Percentiles rank a stretch among this genome's conserved stretches.
These are phyloP conservation scores for Parauchenoglanis ngamensis DNA, from an alignment of 2,797 vertebrate genomes.

Conservation along the genomic window DNA sequence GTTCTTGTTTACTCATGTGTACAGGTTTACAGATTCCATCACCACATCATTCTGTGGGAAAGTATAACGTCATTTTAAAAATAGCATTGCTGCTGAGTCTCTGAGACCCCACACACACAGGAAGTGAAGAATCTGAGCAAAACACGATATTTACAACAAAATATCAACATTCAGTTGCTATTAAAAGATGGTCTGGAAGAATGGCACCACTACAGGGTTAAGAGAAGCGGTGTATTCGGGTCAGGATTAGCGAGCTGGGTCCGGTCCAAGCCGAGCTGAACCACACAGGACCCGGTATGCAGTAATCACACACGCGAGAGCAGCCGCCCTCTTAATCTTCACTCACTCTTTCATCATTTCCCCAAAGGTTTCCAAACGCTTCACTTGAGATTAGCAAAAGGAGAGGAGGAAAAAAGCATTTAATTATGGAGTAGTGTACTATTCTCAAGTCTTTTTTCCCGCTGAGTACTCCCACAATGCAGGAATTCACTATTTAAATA, in stretches of 20 bases:
- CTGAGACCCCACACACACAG: background rate
- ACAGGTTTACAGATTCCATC: background rate
- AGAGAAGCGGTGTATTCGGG: constrained; percentile 35
- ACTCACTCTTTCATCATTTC: constrained; percentile 53
- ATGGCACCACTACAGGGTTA: constrained; percentile 14
- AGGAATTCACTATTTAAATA: constrained; percentile 32
- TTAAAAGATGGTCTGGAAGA: background rate
- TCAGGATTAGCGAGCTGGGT: constrained; percentile 56
- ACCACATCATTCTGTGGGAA: background rate
- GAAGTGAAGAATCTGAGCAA: constrained; percentile 2
- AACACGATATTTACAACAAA: background rate
- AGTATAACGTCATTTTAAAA: background rate
- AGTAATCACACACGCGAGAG: constrained; percentile 57
- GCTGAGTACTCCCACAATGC: constrained; percentile 30
- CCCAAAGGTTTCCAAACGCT: constrained; percentile 44
- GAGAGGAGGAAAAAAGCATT: constrained; percentile 25
- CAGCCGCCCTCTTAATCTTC: constrained; percentile 53
- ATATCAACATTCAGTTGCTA: background rate
- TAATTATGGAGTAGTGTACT: constrained; percentile 39
- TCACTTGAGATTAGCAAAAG: constrained; percentile 46
- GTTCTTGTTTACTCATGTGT: background rate
- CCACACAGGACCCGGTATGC: constrained; percentile 58
- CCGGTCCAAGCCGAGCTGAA: constrained; percentile 52
- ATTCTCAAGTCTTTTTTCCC: constrained; percentile 12
- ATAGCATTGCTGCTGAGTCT: background rate